These are phyloP conservation scores for Lophura nycthemera DNA, from an alignment of 2,113 vertebrate genomes.

Conservation along the genomic window DNA sequence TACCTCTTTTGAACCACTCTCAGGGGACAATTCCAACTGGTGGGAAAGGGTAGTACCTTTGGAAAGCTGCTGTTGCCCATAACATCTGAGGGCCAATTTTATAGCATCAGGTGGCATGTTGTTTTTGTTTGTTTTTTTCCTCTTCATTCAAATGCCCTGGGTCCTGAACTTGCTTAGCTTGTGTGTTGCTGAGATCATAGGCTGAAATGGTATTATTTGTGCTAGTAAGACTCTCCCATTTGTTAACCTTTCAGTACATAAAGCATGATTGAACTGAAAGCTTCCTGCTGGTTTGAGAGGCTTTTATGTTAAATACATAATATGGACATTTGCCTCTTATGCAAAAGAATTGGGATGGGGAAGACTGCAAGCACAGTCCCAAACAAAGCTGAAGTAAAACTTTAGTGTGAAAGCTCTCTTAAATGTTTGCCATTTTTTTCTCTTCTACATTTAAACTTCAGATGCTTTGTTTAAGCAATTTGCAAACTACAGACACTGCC, in stretches of 20 bases:
- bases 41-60: neutral
- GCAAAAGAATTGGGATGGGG: neutral
- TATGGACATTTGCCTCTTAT: conserved; percentile 11
- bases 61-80: neutral
- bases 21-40: neutral
- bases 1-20: neutral
- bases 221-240: conserved; percentile 50
- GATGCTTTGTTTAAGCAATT: conserved; percentile 55
- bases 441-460: conserved; percentile 15
- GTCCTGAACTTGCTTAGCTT: neutral
- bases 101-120: neutral
- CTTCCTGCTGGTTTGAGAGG: conserved; percentile 63
- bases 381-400: conserved; percentile 45
- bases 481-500: neutral
- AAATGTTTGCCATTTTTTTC: neutral
- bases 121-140: neutral
- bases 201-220: conserved; percentile 24
- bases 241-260: conserved; percentile 55
- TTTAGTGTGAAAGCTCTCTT: conserved; percentile 36
- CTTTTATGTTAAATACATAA: conserved; percentile 52
- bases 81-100: neutral
- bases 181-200: neutral
- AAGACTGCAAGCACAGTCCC: conserved; percentile 35
- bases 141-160: neutral
- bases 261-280: conserved; percentile 65